Evolutionary conservation across 2,888 invertebrate species (phyloP).

Genomic region (Cylindroiulus punctatus): DNA sequence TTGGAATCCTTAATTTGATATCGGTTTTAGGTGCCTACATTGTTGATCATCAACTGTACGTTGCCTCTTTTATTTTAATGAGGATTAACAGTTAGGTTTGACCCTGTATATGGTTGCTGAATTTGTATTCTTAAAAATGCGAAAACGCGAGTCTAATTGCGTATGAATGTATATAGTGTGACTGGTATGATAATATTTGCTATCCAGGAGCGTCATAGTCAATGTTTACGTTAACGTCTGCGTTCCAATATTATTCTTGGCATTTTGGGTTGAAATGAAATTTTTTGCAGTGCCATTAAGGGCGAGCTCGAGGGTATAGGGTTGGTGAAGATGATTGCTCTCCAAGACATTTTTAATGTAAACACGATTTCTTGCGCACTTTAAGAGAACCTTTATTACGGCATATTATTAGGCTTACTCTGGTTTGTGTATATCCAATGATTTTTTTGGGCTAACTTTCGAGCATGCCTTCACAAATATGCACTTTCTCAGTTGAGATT

Average conservation of each 20-base stretch:
- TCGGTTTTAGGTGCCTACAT: too few species aligned
- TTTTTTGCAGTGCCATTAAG: slow-evolving; percentile 34
- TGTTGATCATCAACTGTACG: not conserved
- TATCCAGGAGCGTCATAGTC: slow-evolving; percentile 22
- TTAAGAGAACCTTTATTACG: slow-evolving; percentile 34
- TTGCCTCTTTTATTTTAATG: not conserved
- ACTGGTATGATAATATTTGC: not conserved
- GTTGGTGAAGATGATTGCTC: not conserved
- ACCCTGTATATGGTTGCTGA: not conserved
- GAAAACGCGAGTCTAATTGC: not conserved
- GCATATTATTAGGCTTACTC: slow-evolving; percentile 38
- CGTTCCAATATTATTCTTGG: slow-evolving; percentile 42
- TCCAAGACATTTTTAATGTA: slow-evolving; percentile 38
- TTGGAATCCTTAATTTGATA: too few species aligned
- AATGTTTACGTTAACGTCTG: slow-evolving; percentile 31
- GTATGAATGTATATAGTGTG: not conserved
- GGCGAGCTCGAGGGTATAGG: not conserved
- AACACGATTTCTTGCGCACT: slow-evolving; percentile 26
- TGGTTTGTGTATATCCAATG: not conserved
- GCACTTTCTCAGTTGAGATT: slow-evolving; percentile 22
- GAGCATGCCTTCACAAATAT: slow-evolving; percentile 1
- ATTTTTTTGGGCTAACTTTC: not conserved
- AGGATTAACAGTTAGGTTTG: not conserved
- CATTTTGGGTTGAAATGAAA: slow-evolving; percentile 34
- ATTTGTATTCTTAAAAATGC: slow-evolving; percentile 12